Conservation (phyloP, 2,113 vertebrate genomes). For the Coptodon bakossiorum region DNA sequence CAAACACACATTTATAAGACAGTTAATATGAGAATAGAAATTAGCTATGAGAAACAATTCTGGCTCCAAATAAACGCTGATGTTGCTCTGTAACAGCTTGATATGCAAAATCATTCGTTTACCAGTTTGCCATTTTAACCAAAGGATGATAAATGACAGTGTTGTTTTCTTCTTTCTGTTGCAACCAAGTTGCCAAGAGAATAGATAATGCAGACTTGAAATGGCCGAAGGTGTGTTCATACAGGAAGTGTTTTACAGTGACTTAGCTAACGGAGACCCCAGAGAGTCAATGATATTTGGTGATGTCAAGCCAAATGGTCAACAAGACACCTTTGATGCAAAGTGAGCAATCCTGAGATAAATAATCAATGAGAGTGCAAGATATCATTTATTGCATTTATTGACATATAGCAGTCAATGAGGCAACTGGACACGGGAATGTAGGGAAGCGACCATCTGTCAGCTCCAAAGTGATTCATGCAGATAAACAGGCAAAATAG, state of each 20-base stretch:
- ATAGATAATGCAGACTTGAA: neutral
- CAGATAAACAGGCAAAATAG: neutral
- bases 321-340: neutral
- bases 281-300: neutral
- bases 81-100: neutral
- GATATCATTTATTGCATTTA: neutral
- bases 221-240: neutral
- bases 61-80: neutral
- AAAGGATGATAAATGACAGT: neutral
- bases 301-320: neutral
- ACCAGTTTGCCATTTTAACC: neutral
- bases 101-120: neutral
- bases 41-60: neutral
- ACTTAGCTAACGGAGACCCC: neutral
- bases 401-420: neutral
- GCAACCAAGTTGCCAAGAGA: neutral
- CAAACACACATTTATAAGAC: neutral
- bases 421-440: neutral
- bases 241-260: neutral
- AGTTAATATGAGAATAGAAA: neutral
- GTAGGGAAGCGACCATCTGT: neutral
- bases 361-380: neutral
- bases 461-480: neutral
- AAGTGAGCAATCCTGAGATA: neutral
- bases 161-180: neutral